phyloP scores from a whole-genome alignment of 2,797 vertebrate genomes.

The Ceryle rudis region DNA sequence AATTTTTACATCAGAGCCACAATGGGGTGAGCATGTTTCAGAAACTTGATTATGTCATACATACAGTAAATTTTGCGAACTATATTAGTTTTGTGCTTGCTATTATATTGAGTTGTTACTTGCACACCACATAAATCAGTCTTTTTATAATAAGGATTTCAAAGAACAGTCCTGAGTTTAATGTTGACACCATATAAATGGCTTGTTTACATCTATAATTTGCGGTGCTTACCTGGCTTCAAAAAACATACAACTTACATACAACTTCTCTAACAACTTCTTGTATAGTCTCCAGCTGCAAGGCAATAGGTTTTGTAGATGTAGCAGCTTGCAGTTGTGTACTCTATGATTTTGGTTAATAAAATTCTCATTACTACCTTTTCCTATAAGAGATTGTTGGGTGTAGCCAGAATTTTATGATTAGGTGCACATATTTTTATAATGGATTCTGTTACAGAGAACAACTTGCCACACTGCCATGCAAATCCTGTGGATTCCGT shows the following conservation, averaged over 20 bases:
- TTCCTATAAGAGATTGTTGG: constrained; percentile 21
- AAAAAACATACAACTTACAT: background rate
- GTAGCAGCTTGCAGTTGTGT: constrained; percentile 40
- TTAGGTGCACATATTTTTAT: constrained; percentile 23
- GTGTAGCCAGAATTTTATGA: constrained; percentile 38
- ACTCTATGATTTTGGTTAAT: constrained; percentile 70
- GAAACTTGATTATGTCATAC: background rate
- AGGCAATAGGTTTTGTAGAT: constrained; percentile 39
- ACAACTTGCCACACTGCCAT: background rate
- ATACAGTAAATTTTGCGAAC: background rate
- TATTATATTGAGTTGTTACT: constrained; percentile 31
- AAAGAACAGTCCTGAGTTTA: constrained; percentile 13
- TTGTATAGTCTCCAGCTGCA: constrained; percentile 6
- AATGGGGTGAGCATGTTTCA: background rate
- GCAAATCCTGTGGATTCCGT: constrained; percentile 15
- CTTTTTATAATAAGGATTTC: background rate
- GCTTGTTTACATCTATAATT: constrained; percentile 46
- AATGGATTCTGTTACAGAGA: constrained; percentile 6
- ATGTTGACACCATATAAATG: constrained; percentile 13
- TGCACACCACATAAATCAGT: constrained; percentile 11
- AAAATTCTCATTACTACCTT: constrained; percentile 56
- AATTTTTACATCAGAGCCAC: background rate
- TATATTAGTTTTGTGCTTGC: background rate
- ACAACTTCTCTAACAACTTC: background rate
- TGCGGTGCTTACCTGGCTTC: constrained; percentile 1